Evolutionary conservation across 2,113 vertebrate genomes (phyloP).

Genomic region (Oreotragus oreotragus): DNA sequence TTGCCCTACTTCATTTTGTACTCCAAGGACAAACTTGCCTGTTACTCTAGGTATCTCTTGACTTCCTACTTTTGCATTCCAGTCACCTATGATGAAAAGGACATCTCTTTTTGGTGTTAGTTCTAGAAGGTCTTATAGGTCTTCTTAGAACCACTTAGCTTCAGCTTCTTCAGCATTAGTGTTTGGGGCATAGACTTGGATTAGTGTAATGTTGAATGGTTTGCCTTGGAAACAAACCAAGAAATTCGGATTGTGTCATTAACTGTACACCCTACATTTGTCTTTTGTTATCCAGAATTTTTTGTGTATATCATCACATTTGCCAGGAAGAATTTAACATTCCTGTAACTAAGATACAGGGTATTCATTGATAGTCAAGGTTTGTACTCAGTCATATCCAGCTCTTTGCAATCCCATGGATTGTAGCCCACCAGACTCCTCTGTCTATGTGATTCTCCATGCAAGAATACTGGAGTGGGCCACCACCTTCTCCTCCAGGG

Average conservation of each 20-base stretch:
- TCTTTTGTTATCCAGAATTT: not conserved
- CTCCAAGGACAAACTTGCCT: not conserved
- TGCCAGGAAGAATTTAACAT: not conserved
- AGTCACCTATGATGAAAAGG: not conserved
- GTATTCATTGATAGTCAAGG: not conserved
- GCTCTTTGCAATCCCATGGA: not conserved
- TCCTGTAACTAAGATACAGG: not conserved
- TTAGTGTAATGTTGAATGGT: not conserved
- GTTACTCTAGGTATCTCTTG: not conserved
- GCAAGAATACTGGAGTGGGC: not conserved
- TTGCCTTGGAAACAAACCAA: not conserved
- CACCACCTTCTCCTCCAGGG: not conserved
- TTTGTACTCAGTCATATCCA: not conserved
- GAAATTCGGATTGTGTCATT: not conserved
- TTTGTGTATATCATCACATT: not conserved
- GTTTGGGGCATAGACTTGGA: not conserved
- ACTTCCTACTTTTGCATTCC: not conserved
- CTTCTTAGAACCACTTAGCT: not conserved
- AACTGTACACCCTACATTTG: not conserved
- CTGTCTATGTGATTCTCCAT: not conserved
- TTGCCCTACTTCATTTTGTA: not conserved
- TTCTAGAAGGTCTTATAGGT: not conserved
- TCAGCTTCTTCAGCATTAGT: not conserved
- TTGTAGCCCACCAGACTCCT: not conserved
- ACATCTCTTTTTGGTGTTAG: not conserved